Evolutionary conservation across 2,113 vertebrate species (phyloP).

Genomic region (Perca schrenkii): DNA sequence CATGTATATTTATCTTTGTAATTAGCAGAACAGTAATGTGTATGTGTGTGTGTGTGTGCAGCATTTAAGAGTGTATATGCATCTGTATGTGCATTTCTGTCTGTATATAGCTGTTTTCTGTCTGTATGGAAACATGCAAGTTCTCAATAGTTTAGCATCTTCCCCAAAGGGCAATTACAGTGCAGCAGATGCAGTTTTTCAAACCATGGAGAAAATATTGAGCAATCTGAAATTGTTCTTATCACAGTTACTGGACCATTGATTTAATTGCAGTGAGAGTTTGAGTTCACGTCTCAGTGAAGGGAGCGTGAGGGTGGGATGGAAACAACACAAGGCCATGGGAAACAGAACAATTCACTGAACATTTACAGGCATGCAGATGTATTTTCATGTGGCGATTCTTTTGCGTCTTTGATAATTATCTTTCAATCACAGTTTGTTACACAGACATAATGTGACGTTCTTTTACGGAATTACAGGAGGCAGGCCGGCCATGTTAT

Average conservation of each 20-base stretch:
- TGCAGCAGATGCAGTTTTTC: slow-evolving; percentile 64
- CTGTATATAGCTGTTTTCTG: background rate
- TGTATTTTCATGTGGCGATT: background rate
- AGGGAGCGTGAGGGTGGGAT: slow-evolving; percentile 23
- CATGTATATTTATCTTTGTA: slow-evolving; percentile 40
- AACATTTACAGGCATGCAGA: slow-evolving; percentile 27
- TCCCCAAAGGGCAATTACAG: slow-evolving; percentile 69
- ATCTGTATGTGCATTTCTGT: background rate
- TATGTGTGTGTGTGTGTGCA: background rate
- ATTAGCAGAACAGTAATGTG: slow-evolving; percentile 4
- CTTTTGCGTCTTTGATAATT: background rate
- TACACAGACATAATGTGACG: background rate
- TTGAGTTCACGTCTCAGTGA: slow-evolving; percentile 48
- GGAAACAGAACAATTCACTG: slow-evolving; percentile 47
- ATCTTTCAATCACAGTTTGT: slow-evolving; percentile 7
- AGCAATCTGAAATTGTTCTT: slow-evolving; percentile 73
- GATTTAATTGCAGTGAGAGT: slow-evolving; percentile 72
- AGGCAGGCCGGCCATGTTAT: background rate
- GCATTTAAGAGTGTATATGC: background rate
- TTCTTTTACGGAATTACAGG: background rate
- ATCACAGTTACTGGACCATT: slow-evolving; percentile 67
- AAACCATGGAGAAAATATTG: slow-evolving; percentile 59
- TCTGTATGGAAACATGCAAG: slow-evolving; percentile 25
- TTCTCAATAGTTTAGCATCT: slow-evolving; percentile 61
- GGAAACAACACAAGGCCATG: slow-evolving; percentile 50